Conservation (phyloP, 53 echinoderm and acorn worm genomes). For the Mesocentrotus franciscanus region DNA sequence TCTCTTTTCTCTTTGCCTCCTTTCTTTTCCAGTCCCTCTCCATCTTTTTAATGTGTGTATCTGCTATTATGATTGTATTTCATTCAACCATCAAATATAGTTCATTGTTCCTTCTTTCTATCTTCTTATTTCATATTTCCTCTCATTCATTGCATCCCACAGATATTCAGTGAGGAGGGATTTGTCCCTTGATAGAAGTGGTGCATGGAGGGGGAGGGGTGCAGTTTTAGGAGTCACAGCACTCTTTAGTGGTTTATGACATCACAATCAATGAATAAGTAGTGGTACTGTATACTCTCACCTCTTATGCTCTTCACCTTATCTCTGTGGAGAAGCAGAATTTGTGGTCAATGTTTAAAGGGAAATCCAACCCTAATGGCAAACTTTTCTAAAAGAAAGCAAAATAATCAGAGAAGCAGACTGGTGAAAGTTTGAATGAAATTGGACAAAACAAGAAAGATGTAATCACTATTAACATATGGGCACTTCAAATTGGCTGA, state of each 20-base stretch:
- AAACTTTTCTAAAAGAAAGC: too few relatives aligned
- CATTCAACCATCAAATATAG: neutral
- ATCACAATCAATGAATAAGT: constrained; percentile 34
- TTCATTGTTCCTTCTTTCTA: neutral
- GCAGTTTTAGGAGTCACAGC: neutral
- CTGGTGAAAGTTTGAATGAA: too few relatives aligned
- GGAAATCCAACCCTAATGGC: too few relatives aligned
- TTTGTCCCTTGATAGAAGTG: neutral
- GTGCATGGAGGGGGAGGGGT: neutral
- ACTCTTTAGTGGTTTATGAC: constrained; percentile 13
- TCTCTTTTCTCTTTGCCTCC: neutral
- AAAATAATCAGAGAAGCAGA: too few relatives aligned
- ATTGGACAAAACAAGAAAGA: too few relatives aligned
- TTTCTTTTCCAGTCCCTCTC: neutral
- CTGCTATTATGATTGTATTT: too few relatives aligned
- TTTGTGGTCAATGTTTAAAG: neutral
- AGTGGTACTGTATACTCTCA: neutral
- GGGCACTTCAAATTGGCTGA: too few relatives aligned
- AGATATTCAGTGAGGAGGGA: too few relatives aligned
- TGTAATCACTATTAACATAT: too few relatives aligned
- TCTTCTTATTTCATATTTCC: neutral
- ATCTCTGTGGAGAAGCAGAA: neutral
- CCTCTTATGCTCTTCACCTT: neutral
- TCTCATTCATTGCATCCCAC: neutral
- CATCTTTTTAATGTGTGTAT: neutral